These are phyloP conservation scores for Caenorhabditis sulstoni DNA, from an alignment of 2,888 invertebrate species.

Conservation along the genomic window DNA sequence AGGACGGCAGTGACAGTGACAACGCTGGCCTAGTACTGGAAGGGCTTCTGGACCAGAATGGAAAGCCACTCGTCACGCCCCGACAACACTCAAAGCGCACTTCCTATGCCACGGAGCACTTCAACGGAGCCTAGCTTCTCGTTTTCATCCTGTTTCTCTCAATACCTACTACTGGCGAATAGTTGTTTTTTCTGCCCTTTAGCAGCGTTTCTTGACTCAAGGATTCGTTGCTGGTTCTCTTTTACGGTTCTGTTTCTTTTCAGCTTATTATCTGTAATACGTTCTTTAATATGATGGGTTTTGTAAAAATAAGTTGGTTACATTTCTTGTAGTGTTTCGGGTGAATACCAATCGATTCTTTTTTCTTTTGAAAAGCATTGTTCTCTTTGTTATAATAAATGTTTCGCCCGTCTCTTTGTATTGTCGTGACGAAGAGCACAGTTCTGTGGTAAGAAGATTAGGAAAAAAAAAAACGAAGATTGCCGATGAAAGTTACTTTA, in stretches of 20 bases:
- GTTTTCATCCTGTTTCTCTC: neutral
- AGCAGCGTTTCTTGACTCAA: conserved; percentile 3
- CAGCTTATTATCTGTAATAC: conserved; percentile 11
- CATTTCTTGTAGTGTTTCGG: conserved; percentile 20
- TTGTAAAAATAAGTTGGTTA: neutral
- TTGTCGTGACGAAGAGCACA: no score
- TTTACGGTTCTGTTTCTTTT: conserved; percentile 8
- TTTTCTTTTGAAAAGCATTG: neutral
- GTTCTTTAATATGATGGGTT: no score
- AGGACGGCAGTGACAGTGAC: conserved; percentile 38
- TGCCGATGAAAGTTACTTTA: conserved; percentile 3
- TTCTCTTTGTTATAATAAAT: no score
- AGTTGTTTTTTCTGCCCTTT: neutral
- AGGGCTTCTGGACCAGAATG: conserved; percentile 45
- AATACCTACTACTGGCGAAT: neutral
- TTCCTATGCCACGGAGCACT: conserved; percentile 32
- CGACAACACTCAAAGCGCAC: conserved; percentile 33
- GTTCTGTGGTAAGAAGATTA: no score
- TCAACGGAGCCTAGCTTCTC: conserved; percentile 7
- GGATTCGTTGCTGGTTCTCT: conserved; percentile 15
- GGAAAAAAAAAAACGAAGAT: neutral
- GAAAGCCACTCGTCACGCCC: conserved; percentile 45
- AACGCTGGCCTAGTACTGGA: conserved; percentile 43
- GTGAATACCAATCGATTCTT: conserved; percentile 9
- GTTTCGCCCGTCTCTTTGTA: no score